These are phyloP conservation scores for Hypselothyrea guttata DNA, from an alignment of 2,888 invertebrate genomes.

Conservation along the genomic window DNA sequence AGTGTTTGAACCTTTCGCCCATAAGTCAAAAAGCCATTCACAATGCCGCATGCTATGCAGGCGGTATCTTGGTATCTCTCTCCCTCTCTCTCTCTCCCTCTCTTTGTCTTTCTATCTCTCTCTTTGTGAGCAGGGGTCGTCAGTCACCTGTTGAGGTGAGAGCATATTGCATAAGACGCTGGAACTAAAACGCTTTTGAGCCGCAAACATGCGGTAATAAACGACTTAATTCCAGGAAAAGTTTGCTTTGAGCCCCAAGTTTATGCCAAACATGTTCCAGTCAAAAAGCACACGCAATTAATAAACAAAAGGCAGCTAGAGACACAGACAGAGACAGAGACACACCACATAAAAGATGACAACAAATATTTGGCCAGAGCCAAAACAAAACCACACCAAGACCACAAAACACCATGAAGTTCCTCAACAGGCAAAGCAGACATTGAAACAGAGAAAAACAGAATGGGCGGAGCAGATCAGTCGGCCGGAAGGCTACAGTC, in stretches of 20 bases:
- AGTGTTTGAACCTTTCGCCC: slow-evolving; percentile 41
- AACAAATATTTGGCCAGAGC: slow-evolving; percentile 62
- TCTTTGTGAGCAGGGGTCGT: slow-evolving; percentile 4
- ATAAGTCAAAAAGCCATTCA: slow-evolving; percentile 37
- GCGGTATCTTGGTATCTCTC: too few relatives aligned
- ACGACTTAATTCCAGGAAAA: slow-evolving; percentile 56
- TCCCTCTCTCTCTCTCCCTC: too few relatives aligned
- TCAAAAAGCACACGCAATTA: slow-evolving; percentile 52
- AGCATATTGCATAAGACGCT: slow-evolving; percentile 38
- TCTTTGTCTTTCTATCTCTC: too few relatives aligned
- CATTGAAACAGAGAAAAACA: background rate
- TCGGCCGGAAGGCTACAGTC: too few relatives aligned
- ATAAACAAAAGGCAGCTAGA: slow-evolving; percentile 41
- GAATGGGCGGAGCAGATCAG: too few relatives aligned
- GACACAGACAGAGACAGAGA: slow-evolving; percentile 15
- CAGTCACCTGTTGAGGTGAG: slow-evolving; percentile 33
- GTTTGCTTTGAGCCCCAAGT: slow-evolving; percentile 21
- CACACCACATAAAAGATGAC: slow-evolving; percentile 41
- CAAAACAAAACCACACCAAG: slow-evolving; percentile 31
- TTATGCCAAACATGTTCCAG: slow-evolving; percentile 54
- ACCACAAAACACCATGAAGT: slow-evolving; percentile 25
- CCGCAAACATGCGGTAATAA: slow-evolving; percentile 52
- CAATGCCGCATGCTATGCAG: slow-evolving; percentile 19
- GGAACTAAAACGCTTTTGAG: slow-evolving; percentile 13
- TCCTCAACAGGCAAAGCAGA: slow-evolving; percentile 6